Evolutionary conservation across 2,888 invertebrate species (phyloP), one percentile per base, ranked within the genome.

Genomic region (Drosophila putrida): DNA sequence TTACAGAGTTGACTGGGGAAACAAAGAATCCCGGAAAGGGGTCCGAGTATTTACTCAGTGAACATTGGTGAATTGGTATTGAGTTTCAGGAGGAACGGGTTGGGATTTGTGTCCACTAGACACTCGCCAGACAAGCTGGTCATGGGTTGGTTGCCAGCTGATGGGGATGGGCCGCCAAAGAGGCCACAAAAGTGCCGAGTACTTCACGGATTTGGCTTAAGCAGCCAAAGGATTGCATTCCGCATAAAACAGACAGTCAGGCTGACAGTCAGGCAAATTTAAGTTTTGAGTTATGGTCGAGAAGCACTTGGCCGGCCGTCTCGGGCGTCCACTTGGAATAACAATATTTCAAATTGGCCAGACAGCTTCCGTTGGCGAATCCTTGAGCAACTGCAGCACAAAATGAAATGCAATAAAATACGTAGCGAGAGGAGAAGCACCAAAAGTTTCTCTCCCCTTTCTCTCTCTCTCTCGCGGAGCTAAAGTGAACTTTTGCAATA

Each of bases 401-500:
- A 10, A 10, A 78, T 68, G 67, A 67, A 76, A 63, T 62, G 73
- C 59, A 66, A 76, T 73, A 55, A 67, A 69, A 70, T 46, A 36
- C 60, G 44, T 43, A 27, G 13, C 6, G 39, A 27, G 54, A 27
- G 44, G 54, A 27, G 44, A 46, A 59, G 67, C 62, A 69, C 61
- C 55, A 66, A 85, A 77, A 57, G 63, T 77, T 77, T 28, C 41
- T n/a, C 31, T 43, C 20, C 38, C 4, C 10, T 1, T 11, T 10
- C n/a, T 6, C 1, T 39, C 31, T 4, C 31, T 5, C 53, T 6
- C 15, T 13, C n/a, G n/a, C 28, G 31, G 41, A 65, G 54, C 59
- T 55, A 57, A n/a, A 35, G 11, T 51, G 75, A 90, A 90, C 86
- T 90, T 90, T 90, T 82, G 88, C 73, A 90, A 90, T 90, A 90